Base-by-base conservation (phyloP, 2,113 vertebrate genomes). In the Megaceryle maxima region DNA sequence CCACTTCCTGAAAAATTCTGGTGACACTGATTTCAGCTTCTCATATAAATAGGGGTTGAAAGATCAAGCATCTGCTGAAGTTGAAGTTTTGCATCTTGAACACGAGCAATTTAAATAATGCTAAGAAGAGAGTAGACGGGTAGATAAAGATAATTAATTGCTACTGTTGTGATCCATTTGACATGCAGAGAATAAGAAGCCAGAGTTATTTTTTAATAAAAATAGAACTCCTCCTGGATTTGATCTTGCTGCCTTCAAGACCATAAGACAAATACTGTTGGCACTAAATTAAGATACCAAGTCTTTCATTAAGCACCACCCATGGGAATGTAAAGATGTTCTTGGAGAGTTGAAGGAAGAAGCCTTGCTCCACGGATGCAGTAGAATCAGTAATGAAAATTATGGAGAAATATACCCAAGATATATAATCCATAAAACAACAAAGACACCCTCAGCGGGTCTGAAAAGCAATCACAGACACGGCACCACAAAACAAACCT, bases 131-230 rank as follows among this genome's bases (percentile, higher is more conserved):
- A 84, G 79, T 16, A 64, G 76, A 86, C 64, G 48, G 50, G 78
- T 78, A 92, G 93, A 83, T 92, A 77, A 82, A 88, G 90, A 82
- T 97, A 97, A 97, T 96, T 91, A 97, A 96, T 90, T 91, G 84
- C 59, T 92, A 37, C 94, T 95, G 84, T 92, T 95, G 88, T 95
- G 83, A 96, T 93, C 92, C 80, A 56, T 94, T 75, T 89, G 94
- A 92, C 96, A 95, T 31, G 55, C 83, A 46, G 74, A 69, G 92
- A 94, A 79, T 73, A 75, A 90, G 87, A 86, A 92, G 68, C 46
- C 69, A 88, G 87, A 87, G 82, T 87, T 94, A 94, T 83, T 96
- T 91, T 95, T 97, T 96, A 97, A 97, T 96, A 94, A 95, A 96
- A 94, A 63, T 56, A 84, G 62, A 92, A 87, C 82, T 95, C 96